A percentile compares a stretch with the other conserved stretches of the same genome.
phyloP scores from a whole-genome alignment of 2,888 invertebrate genomes.

The Eumacrocentrus americanus region DNA sequence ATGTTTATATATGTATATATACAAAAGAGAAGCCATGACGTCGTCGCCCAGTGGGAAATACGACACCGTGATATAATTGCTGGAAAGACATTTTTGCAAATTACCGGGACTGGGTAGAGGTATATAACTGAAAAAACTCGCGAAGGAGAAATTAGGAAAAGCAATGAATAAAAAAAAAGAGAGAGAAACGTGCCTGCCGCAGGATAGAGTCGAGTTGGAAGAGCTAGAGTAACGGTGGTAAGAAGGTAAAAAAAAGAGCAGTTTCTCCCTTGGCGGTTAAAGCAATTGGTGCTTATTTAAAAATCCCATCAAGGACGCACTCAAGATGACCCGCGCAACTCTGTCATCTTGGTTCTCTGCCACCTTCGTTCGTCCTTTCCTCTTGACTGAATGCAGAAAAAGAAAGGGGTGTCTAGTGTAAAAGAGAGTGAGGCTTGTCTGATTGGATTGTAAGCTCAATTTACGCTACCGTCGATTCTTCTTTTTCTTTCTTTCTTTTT shows the following conservation, averaged over 20 bases:
- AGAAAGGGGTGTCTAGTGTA: not conserved
- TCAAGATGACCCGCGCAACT: constrained; percentile 28
- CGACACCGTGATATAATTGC: not conserved
- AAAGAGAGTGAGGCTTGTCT: constrained; percentile 27
- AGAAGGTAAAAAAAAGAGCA: constrained; percentile 32
- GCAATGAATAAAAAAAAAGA: constrained; percentile 22
- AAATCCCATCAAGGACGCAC: constrained; percentile 58
- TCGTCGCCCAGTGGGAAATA: too few species aligned
- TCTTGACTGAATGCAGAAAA: not conserved
- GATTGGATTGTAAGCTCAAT: constrained; percentile 61
- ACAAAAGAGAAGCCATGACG: too few species aligned
- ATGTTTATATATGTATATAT: too few species aligned
- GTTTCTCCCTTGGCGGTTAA: constrained; percentile 52
- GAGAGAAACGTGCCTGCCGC: too few species aligned
- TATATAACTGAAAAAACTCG: constrained; percentile 50
- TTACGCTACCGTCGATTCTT: constrained; percentile 49
- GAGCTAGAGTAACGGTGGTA: too few species aligned
- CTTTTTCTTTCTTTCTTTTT: constrained; percentile 24
- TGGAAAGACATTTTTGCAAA: not conserved
- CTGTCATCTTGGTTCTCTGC: constrained; percentile 3
- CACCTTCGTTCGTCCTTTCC: too few species aligned
- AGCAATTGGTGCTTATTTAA: constrained; percentile 60
- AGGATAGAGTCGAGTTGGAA: too few species aligned
- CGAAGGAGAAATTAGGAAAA: constrained; percentile 30
- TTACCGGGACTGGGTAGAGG: not conserved